Percentiles rank a stretch among this genome's conserved stretches.
These are phyloP conservation scores for Drosophila nikananu DNA, from an alignment of 1,140 invertebrate species.

Conservation along the genomic window DNA sequence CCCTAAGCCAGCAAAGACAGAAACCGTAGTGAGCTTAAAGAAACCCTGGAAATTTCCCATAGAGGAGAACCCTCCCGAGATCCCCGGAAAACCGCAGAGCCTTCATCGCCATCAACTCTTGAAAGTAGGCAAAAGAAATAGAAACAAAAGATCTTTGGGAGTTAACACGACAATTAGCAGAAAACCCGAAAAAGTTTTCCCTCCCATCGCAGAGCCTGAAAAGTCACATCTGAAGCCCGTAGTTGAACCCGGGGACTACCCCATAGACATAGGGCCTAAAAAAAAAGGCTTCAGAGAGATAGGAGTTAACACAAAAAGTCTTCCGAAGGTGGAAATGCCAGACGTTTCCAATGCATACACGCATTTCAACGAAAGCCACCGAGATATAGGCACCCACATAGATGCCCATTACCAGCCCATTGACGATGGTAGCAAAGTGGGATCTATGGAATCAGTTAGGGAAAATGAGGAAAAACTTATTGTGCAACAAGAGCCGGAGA, in stretches of 20 bases:
- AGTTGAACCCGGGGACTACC: not conserved
- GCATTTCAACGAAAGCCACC: not conserved
- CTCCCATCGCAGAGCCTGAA: not conserved
- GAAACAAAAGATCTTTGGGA: not conserved
- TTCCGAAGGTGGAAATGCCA: not conserved
- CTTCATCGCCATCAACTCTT: not conserved
- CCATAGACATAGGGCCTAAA: not conserved
- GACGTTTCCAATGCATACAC: not conserved
- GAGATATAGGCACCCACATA: constrained; percentile 19
- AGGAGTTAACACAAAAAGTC: constrained; percentile 28
- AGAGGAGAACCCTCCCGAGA: not conserved
- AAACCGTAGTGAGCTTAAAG: not conserved
- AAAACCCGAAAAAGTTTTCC: not conserved
- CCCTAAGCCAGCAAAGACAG: not conserved
- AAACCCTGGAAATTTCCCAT: constrained; percentile 8
- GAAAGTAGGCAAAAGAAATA: not conserved
- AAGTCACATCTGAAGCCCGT: not conserved
- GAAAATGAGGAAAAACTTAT: not conserved
- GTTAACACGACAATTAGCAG: constrained; percentile 19
- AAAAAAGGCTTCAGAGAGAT: not conserved
- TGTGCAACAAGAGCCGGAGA: not conserved
- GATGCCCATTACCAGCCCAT: not conserved
- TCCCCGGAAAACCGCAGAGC: not conserved
- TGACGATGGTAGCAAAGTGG: not conserved
- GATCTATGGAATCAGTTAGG: not conserved